A percentile compares a stretch with the other conserved stretches of the same genome.
Evolutionary conservation across 2,797 vertebrate species (phyloP).

Genomic region (Spinibarbus caldwelli): DNA sequence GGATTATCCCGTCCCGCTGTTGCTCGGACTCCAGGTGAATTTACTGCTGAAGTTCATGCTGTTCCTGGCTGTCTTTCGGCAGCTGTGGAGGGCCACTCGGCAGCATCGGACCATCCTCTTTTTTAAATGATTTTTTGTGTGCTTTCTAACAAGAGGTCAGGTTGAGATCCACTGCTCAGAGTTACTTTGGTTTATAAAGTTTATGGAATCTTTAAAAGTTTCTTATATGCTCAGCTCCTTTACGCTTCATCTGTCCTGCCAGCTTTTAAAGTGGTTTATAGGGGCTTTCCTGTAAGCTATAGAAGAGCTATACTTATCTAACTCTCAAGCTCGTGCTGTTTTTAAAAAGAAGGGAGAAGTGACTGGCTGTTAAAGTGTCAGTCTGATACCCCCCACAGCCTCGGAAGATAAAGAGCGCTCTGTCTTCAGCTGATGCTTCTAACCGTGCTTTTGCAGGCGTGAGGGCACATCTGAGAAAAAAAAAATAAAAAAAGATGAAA

Average conservation of each 20-base stretch:
- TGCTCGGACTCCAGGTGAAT: constrained; percentile 33
- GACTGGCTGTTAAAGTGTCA: constrained; percentile 39
- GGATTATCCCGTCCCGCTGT: constrained; percentile 27
- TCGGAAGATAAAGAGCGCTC: constrained; percentile 30
- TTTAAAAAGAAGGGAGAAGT: constrained; percentile 14
- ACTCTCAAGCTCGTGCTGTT: constrained; percentile 31
- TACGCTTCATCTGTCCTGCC: not conserved
- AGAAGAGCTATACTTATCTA: constrained; percentile 40
- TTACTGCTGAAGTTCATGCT: constrained; percentile 16
- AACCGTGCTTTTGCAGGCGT: not conserved
- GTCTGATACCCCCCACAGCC: constrained; percentile 10
- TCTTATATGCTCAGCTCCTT: constrained; percentile 35
- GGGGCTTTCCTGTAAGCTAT: constrained; percentile 26
- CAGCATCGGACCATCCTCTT: not conserved
- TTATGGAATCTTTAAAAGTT: constrained; percentile 23
- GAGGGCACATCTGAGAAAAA: not conserved
- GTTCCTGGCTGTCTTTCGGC: not conserved
- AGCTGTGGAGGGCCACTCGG: not conserved
- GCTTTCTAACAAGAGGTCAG: constrained; percentile 17
- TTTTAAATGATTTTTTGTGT: not conserved
- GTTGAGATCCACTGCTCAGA: not conserved
- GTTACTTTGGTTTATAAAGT: constrained; percentile 14
- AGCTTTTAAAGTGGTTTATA: constrained; percentile 35
- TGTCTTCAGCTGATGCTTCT: constrained; percentile 10
- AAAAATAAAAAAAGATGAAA: not conserved